Conservation (phyloP, 1,140 invertebrate species). For the Colletes latitarsis region DNA sequence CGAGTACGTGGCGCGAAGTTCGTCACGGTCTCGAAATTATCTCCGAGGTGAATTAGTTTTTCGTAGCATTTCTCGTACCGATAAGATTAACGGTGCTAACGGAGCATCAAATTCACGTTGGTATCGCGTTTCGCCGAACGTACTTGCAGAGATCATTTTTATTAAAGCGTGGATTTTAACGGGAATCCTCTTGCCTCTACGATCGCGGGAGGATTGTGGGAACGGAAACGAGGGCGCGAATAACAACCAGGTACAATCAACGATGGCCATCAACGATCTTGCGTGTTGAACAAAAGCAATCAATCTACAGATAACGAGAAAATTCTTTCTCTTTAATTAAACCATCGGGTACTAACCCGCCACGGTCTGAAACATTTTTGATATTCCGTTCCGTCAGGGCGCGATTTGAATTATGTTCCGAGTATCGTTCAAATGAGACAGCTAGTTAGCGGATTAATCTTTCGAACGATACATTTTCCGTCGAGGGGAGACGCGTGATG, state of each 20-base stretch:
- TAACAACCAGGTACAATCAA: constrained; percentile 34
- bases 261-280: constrained; percentile 41
- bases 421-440: too few relatives aligned
- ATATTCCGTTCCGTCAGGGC: too few relatives aligned
- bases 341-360: too few relatives aligned
- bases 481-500: background rate
- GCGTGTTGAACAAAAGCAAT: background rate
- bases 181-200: constrained; percentile 22
- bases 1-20: background rate
- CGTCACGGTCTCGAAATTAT: background rate
- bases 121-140: background rate
- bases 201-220: constrained; percentile 52
- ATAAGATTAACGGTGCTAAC: constrained; percentile 27
- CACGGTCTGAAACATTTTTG: too few relatives aligned
- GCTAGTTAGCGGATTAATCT: too few relatives aligned
- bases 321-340: background rate
- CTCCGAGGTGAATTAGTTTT: background rate
- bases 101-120: background rate
- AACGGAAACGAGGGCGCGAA: constrained; percentile 67
- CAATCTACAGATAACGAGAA: constrained; percentile 12
- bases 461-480: background rate
- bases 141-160: background rate
- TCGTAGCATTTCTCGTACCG: background rate
- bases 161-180: constrained; percentile 10
- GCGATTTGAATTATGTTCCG: too few relatives aligned